Conservation (phyloP, 1,140 invertebrate genomes). For the Drosophila jambulina region DNA sequence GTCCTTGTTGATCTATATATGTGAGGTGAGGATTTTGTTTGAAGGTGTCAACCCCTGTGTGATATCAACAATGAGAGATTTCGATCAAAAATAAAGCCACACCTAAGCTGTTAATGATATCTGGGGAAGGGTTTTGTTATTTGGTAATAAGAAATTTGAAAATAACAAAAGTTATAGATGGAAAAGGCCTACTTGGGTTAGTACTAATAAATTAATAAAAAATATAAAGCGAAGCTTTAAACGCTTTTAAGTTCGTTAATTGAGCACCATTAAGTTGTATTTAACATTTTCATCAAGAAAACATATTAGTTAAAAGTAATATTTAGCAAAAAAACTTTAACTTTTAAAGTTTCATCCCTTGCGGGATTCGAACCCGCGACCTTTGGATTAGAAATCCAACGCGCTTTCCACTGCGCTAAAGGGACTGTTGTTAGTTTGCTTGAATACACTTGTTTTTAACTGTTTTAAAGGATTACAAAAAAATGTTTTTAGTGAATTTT, state of each 20-base stretch:
- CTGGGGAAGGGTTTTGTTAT: not conserved
- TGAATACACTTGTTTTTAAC: not conserved
- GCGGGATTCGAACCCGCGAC: slow-evolving; percentile 15
- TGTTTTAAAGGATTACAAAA: not conserved
- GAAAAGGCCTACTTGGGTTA: not conserved
- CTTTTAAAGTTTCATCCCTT: not conserved
- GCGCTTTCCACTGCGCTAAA: slow-evolving; percentile 12
- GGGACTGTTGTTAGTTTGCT: not conserved
- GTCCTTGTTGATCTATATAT: not conserved
- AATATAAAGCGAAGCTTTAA: not conserved
- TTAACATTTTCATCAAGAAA: not conserved
- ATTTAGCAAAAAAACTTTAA: no score
- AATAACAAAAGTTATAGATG: not conserved
- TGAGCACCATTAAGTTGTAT: not conserved
- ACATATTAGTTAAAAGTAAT: not conserved
- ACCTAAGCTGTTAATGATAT: slow-evolving; percentile 22
- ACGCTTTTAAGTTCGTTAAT: no score
- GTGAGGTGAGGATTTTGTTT: not conserved
- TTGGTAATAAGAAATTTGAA: not conserved
- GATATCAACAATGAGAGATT: slow-evolving; percentile 6
- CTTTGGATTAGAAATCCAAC: slow-evolving; percentile 17
- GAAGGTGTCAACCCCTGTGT: slow-evolving; percentile 7
- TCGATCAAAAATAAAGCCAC: not conserved
- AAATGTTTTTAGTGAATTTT: not conserved
- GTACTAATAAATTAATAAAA: no score